Percentiles rank a stretch among this genome's conserved stretches.
These are phyloP conservation scores for Alcedo quadribrachys DNA, from an alignment of 2,797 vertebrate species.

Conservation along the genomic window DNA sequence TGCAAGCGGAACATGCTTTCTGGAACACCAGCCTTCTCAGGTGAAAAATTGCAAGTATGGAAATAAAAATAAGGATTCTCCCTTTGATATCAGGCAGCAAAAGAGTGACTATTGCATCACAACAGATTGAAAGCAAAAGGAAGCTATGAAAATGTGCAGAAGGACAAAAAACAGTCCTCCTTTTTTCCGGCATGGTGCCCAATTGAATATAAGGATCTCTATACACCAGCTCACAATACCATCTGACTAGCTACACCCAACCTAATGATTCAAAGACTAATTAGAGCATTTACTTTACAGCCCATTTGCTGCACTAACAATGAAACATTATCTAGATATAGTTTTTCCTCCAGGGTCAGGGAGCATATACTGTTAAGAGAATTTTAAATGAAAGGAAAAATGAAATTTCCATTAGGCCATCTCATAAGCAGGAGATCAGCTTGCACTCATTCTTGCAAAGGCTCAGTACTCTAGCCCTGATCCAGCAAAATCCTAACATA, in stretches of 20 bases:
- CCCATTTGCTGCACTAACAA: constrained; percentile 61
- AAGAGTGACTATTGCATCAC: neutral
- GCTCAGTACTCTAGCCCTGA: constrained; percentile 16
- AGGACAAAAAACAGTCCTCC: neutral
- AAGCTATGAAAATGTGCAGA: neutral
- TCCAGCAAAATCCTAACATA: constrained; percentile 18
- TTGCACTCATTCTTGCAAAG: constrained; percentile 23
- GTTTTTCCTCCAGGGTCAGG: neutral
- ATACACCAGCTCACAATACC: neutral
- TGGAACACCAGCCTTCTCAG: neutral
- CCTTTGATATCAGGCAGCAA: neutral
- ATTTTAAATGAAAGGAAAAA: constrained; percentile 51
- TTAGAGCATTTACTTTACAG: constrained; percentile 57
- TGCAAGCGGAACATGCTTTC: neutral
- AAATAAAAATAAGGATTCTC: neutral
- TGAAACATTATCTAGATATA: constrained; percentile 31
- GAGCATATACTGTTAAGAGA: constrained; percentile 32
- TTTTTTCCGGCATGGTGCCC: neutral
- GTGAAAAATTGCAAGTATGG: neutral
- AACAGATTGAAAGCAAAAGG: neutral
- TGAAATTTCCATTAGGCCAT: constrained; percentile 52
- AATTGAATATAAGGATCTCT: neutral
- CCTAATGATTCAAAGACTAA: constrained; percentile 50
- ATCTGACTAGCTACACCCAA: neutral
- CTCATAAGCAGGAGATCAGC: constrained; percentile 25